Percentiles rank a stretch among this genome's conserved stretches.
phyloP scores from a whole-genome alignment of 2,113 vertebrate genomes.

The Phrynosoma blainvillii region DNA sequence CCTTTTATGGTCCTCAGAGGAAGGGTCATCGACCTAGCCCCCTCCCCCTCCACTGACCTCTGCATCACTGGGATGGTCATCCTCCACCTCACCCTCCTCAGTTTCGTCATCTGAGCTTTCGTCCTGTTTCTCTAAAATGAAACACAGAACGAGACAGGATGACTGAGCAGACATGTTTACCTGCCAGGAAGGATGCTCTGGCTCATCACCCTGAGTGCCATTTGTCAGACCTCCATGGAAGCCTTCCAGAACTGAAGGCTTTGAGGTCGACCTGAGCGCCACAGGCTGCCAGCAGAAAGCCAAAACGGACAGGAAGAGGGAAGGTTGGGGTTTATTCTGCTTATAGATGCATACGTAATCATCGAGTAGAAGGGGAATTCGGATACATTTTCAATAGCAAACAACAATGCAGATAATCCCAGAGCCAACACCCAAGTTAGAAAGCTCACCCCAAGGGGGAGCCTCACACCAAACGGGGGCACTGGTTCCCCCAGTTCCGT shows the following conservation, averaged over 20 bases:
- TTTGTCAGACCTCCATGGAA: background rate
- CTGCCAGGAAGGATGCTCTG: background rate
- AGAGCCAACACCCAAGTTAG: too few species aligned
- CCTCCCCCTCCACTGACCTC: conserved; percentile 72
- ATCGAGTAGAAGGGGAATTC: too few species aligned
- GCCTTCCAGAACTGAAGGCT: background rate
- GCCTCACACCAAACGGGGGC: too few species aligned
- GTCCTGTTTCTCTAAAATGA: conserved; percentile 75
- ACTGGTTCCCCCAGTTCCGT: too few species aligned
- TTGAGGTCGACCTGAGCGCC: background rate
- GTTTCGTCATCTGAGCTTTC: conserved; percentile 86
- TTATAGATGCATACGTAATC: too few species aligned
- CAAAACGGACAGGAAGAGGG: background rate
- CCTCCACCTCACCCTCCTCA: conserved; percentile 83
- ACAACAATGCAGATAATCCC: too few species aligned
- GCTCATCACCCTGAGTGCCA: background rate
- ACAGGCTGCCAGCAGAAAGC: background rate
- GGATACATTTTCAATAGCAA: too few species aligned
- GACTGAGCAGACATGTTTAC: too few species aligned
- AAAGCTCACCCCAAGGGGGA: too few species aligned
- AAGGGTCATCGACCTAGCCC: background rate
- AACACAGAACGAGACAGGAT: background rate
- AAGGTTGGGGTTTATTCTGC: too few species aligned
- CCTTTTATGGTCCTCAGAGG: too few species aligned
- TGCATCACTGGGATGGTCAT: conserved; percentile 79